Conservation (phyloP, 1,140 invertebrate genomes). For the Gonatopus flavifemur region DNA sequence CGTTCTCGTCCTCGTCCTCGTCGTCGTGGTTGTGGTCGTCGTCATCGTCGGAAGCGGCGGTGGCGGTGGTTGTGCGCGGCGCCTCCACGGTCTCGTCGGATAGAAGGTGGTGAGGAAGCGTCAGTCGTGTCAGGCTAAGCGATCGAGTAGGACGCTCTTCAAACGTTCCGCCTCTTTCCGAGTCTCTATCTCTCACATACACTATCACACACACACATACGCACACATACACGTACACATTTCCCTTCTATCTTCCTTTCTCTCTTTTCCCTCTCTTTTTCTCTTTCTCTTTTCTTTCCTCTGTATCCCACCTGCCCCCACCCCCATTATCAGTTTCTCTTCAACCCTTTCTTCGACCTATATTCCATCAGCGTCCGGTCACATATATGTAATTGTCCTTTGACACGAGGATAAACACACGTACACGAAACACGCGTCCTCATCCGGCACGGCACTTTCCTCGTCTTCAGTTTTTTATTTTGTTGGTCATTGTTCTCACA, state of each 20-base stretch:
- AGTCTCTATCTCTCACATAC: slow-evolving; percentile 36
- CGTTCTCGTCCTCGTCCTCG: not conserved
- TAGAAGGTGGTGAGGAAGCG: slow-evolving; percentile 25
- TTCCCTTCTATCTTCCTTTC: slow-evolving; percentile 31
- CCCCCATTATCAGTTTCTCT: not conserved
- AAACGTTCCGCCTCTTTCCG: slow-evolving; percentile 55
- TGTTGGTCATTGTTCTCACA: too few species aligned
- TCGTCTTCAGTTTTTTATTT: too few species aligned
- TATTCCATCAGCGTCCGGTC: too few species aligned
- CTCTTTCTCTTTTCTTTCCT: not conserved
- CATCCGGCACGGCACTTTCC: too few species aligned
- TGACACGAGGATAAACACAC: too few species aligned
- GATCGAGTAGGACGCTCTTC: slow-evolving; percentile 58
- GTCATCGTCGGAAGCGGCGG: not conserved
- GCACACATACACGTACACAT: slow-evolving; percentile 25
- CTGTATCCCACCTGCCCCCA: not conserved
- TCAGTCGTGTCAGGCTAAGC: slow-evolving; percentile 59
- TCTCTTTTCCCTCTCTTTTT: slow-evolving; percentile 14
- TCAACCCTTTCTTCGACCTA: not conserved
- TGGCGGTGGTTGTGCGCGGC: slow-evolving; percentile 17
- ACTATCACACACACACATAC: slow-evolving; percentile 28
- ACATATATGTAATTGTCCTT: too few species aligned
- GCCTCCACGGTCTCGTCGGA: slow-evolving; percentile 41
- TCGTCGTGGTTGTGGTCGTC: not conserved
- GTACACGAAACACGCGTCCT: too few species aligned